Evolutionary conservation across 2,113 vertebrate species (phyloP).

Genomic region (Eleginops maclovinus): DNA sequence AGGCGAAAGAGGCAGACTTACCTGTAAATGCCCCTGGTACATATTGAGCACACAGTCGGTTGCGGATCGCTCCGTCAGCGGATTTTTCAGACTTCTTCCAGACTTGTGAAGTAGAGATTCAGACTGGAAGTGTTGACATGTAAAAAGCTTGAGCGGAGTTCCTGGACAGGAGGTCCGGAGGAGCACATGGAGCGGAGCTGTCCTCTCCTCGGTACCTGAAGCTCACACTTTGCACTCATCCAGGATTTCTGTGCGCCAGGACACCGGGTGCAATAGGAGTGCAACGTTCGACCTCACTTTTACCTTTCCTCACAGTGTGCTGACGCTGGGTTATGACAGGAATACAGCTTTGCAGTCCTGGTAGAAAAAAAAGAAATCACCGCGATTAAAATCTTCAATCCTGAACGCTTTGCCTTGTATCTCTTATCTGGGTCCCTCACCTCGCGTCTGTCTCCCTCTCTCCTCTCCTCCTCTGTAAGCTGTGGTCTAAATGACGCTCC

Average conservation of each 20-base stretch:
- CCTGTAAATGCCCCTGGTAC: conserved; percentile 89
- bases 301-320: conserved; percentile 7
- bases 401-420: not conserved
- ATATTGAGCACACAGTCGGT: conserved; percentile 82
- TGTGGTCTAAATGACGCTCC: conserved; percentile 51
- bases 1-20: conserved; percentile 42
- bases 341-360: not conserved
- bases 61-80: conserved; percentile 64
- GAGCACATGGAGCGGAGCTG: conserved; percentile 68
- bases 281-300: conserved; percentile 54
- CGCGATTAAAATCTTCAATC: conserved; percentile 48
- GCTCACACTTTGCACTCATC: conserved; percentile 48
- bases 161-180: conserved; percentile 47
- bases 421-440: conserved; percentile 1
- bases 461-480: conserved; percentile 24
- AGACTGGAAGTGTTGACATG: conserved; percentile 52
- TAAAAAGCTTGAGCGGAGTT: conserved; percentile 32
- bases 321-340: conserved; percentile 20
- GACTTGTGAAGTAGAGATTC: conserved; percentile 48
- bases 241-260: conserved; percentile 42
- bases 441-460: conserved; percentile 5
- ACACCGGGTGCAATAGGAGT: conserved; percentile 26
- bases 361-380: not conserved
- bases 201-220: conserved; percentile 79
- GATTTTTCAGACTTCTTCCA: conserved; percentile 69